phyloP scores from a whole-genome alignment of 2,888 invertebrate genomes.

The Eilema sororculum region DNA sequence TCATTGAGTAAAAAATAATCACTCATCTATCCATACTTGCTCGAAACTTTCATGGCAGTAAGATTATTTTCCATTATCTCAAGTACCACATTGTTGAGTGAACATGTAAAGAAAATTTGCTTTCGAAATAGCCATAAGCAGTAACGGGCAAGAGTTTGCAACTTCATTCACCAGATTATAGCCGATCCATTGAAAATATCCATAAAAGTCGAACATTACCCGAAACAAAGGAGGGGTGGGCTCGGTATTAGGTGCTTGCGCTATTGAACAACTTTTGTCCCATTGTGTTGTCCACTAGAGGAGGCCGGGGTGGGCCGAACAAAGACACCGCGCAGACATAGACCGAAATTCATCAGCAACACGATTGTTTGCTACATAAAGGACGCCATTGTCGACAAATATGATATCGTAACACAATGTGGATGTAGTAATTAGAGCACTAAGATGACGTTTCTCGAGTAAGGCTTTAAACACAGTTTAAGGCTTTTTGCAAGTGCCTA shows the following conservation, averaged over 20 bases:
- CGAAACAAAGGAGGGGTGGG: constrained; percentile 85
- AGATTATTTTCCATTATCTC: neutral
- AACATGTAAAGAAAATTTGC: constrained; percentile 54
- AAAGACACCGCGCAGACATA: constrained; percentile 85
- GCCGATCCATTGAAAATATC: constrained; percentile 86
- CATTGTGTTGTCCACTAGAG: constrained; percentile 86
- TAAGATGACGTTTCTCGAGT: constrained; percentile 57
- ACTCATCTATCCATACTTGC: too few species aligned
- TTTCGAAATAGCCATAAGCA: constrained; percentile 55
- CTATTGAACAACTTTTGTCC: constrained; percentile 87
- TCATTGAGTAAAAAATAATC: too few species aligned
- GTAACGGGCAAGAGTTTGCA: constrained; percentile 71
- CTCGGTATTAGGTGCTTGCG: constrained; percentile 86
- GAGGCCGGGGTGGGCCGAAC: constrained; percentile 74
- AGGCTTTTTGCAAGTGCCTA: neutral
- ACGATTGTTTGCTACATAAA: constrained; percentile 87
- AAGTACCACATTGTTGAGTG: neutral
- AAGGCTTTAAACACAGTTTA: neutral
- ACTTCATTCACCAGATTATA: constrained; percentile 84
- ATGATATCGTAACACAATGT: constrained; percentile 85
- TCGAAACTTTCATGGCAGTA: neutral
- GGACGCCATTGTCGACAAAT: constrained; percentile 86
- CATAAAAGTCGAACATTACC: constrained; percentile 87
- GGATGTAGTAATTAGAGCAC: constrained; percentile 82
- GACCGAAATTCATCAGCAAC: constrained; percentile 87